These are phyloP conservation scores for Napeogenes inachia DNA, from an alignment of 2,888 invertebrate species.

Conservation along the genomic window DNA sequence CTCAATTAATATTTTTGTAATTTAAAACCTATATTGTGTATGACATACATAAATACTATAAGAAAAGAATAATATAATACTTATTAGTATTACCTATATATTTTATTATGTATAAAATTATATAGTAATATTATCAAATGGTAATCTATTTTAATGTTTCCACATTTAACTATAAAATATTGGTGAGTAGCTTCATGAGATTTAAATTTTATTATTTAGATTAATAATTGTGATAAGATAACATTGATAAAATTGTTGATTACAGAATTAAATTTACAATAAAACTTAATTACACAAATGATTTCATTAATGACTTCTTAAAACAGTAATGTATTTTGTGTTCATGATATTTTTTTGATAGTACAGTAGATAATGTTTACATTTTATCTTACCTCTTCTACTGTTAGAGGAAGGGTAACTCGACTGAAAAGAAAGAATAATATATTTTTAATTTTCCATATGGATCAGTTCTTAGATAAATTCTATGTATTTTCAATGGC, in stretches of 20 bases:
- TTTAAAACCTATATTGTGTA: too few relatives aligned
- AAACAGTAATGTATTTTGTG: not conserved
- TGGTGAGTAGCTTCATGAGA: not conserved
- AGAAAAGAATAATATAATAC: too few relatives aligned
- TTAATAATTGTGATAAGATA: conserved; percentile 7
- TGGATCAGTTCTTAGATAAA: conserved; percentile 11
- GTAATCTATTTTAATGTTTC: not conserved
- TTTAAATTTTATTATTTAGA: not conserved
- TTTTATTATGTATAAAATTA: too few relatives aligned
- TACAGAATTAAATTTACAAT: not conserved
- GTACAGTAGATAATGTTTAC: not conserved
- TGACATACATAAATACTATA: too few relatives aligned
- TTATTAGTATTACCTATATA: too few relatives aligned
- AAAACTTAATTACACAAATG: not conserved
- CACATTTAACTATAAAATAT: too few relatives aligned
- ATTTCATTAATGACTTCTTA: not conserved
- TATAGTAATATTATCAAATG: not conserved
- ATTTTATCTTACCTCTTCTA: conserved; percentile 90
- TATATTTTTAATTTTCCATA: conserved; percentile 19
- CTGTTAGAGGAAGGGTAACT: conserved; percentile 95
- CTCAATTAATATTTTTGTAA: too few relatives aligned
- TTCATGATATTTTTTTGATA: not conserved
- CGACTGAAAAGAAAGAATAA: conserved; percentile 84
- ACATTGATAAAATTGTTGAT: conserved; percentile 5
- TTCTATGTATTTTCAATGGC: conserved; percentile 29